Evolutionary conservation across 2,888 invertebrate genomes (phyloP).

Genomic region (Piscicola geometra): DNA sequence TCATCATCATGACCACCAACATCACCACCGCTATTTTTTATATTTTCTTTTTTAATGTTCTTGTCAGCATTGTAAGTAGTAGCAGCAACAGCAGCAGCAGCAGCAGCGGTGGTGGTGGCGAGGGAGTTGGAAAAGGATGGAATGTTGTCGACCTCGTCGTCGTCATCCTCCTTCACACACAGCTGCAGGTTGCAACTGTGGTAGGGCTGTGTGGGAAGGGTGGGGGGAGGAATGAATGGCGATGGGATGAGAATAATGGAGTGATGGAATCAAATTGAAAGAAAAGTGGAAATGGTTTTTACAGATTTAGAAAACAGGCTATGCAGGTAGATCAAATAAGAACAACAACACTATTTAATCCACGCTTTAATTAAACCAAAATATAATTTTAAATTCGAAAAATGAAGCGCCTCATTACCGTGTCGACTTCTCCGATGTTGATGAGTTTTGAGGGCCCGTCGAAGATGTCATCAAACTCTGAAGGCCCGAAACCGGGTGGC

Average conservation of each 20-base stretch:
- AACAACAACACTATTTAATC: not conserved
- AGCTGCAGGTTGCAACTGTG: not conserved
- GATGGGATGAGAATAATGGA: too few species aligned
- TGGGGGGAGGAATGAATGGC: too few species aligned
- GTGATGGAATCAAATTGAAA: too few species aligned
- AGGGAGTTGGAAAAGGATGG: too few species aligned
- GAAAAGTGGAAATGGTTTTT: too few species aligned
- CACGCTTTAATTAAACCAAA: not conserved
- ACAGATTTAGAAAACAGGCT: too few species aligned
- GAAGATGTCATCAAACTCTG: slow-evolving; percentile 50
- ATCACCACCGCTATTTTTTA: too few species aligned
- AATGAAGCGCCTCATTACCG: slow-evolving; percentile 46
- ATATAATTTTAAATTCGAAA: not conserved
- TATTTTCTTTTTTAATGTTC: too few species aligned
- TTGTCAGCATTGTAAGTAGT: too few species aligned
- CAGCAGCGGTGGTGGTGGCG: too few species aligned
- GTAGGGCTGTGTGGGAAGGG: slow-evolving; percentile 7
- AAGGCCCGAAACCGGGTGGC: slow-evolving; percentile 55
- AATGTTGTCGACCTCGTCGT: not conserved
- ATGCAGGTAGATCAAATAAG: not conserved
- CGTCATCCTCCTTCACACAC: not conserved
- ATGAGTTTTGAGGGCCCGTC: slow-evolving; percentile 53
- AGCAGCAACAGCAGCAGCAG: too few species aligned
- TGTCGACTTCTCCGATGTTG: slow-evolving; percentile 55
- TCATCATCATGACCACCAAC: too few species aligned